Evolutionary conservation across 1,140 invertebrate species (phyloP), one percentile per base, ranked within the genome.

Genomic region (Dendroctonus ponderosae): DNA sequence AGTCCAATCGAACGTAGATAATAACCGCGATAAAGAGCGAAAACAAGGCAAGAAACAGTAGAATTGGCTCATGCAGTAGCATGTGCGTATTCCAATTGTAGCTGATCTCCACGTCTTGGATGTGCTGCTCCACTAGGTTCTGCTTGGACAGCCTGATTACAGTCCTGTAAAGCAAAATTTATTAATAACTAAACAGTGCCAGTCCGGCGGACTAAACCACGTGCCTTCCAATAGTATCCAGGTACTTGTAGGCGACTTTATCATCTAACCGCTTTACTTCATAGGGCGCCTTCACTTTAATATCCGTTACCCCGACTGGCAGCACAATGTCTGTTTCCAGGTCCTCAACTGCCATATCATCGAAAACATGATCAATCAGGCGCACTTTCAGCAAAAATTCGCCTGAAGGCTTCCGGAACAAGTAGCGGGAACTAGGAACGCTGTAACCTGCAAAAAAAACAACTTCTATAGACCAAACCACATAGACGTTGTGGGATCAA

Each of bases 51-150:
- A 86, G 81, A 57, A 94, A 87, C 43, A 97, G 89, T 15, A 99
- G 78, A 6, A 98, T 76, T 0, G 97, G 97, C 78, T 99, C 97
- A 77, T 96, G 92, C 11, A 99, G 82, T 85, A 99, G 89, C 0
- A 90, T 77, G 9, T 87, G 74, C 70, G 90, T 86, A n/a, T 93
- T 88, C 84, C 96, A 98, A 44, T 86, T 89, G 76, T 98, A 99
- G 58, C 89, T 88, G 11, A 98, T 79, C 80, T 91, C 86, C 66
- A 91, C 88, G 78, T 94, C 91, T 80, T 97, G 92, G 77, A 99
- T 99, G 74, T 99, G 97, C 76, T 93, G 92, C 72, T 99, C 96
- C 0, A 99, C 93, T 40, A 99, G 79, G 82, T 98, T 97, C 3
- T 80, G 87, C 75, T 97, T 97, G 11, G 83, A 84, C 11, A 98